Base-by-base conservation (phyloP, 2,888 invertebrate genomes). In the Trachelus troglodyta region DNA sequence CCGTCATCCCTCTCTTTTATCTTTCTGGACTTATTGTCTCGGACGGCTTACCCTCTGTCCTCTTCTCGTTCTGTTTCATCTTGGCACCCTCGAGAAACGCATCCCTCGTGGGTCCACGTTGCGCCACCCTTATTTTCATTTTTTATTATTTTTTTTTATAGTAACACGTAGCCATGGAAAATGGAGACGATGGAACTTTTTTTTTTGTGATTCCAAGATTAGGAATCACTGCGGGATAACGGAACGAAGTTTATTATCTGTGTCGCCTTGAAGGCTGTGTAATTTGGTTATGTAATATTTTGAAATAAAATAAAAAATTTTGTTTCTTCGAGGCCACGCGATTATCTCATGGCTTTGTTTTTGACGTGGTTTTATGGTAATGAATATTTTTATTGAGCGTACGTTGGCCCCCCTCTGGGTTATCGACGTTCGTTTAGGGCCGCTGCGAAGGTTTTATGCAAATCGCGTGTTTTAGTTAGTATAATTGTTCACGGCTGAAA, bases 11-110 rank as follows among this genome's bases (percentile, higher is more conserved):
- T 31, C 12, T 33, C 81, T 83, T 85, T 83, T 81, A 83, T 85
- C 86, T 79, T 82, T 79, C 81, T 76, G 79, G 83, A 9, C 80
- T 85, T 81, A 84, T 85, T 82, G 82, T 85, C 83, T 81, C 81
- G 80, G 56, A 56, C 9, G 23, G 56, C 56, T 23, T 56, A 23
- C 23, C 15, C 30, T 33, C 69, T 33, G 11, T 69, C 33, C 12
- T 69, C 33, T 31, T 71, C 31, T 71, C 31, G 12, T 9, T 71
- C 33, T 11, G 31, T 6, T 31, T 31, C 31, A 2, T 12, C 31
- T 31, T 78, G 74, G 76, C 69, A 56, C 77, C 56, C 82, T 69
- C 76, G 71, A 71, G 11, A 71, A 12, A 23, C 31, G 34, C 15
- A n/a, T 4, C 34, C 71, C 30, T 31, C 12, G 6, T 3, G 71